A percentile compares a stretch with the other conserved stretches of the same genome.
Conservation (phyloP, 2,113 vertebrate species). For the Rhabdomys dilectus region DNA sequence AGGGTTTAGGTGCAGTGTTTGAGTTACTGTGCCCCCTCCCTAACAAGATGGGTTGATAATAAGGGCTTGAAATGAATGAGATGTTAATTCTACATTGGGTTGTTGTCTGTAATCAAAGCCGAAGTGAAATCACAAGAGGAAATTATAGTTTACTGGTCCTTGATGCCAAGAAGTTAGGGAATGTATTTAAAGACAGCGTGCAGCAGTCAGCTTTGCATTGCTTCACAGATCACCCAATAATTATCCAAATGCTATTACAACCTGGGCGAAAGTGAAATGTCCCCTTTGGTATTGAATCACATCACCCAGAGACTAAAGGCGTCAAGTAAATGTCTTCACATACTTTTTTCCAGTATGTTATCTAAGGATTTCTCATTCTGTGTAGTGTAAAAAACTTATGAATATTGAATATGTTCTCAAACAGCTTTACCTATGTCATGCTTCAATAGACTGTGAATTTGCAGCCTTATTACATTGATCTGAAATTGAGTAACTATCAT, state of each 20-base stretch:
- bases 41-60: background rate
- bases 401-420: background rate
- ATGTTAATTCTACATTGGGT: background rate
- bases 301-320: slow-evolving; percentile 25
- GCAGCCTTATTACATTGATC: slow-evolving; percentile 19
- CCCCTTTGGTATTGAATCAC: slow-evolving; percentile 32
- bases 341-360: slow-evolving; percentile 24
- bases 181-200: background rate
- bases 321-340: background rate
- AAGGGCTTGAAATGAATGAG: background rate
- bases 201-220: background rate
- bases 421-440: background rate
- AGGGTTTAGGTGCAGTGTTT: background rate
- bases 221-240: slow-evolving; percentile 14
- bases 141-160: slow-evolving; percentile 7
- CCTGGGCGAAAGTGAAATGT: slow-evolving; percentile 52
- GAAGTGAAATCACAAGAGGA: slow-evolving; percentile 45
- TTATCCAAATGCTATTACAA: slow-evolving; percentile 43
- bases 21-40: background rate
- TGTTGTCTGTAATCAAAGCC: slow-evolving; percentile 17
- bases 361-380: slow-evolving; percentile 40
- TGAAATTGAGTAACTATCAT: slow-evolving; percentile 49
- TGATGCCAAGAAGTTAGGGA: slow-evolving; percentile 22
- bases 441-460: slow-evolving; percentile 49
- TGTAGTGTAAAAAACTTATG: background rate